phyloP scores from a whole-genome alignment of 2,113 vertebrate species.

The Mohoua ochrocephala region DNA sequence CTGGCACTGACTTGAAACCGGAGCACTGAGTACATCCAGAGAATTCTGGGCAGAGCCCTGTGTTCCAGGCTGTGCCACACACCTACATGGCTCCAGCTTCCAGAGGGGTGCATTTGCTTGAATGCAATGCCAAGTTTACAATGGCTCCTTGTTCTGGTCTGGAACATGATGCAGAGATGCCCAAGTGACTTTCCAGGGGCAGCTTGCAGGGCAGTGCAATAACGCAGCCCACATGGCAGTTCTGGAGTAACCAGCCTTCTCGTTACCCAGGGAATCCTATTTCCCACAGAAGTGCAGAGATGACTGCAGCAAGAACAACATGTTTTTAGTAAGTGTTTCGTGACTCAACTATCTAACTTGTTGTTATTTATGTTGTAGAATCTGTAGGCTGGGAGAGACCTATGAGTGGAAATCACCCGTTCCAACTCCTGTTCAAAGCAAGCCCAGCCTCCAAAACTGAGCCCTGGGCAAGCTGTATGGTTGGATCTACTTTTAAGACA shows the following conservation, averaged over 20 bases:
- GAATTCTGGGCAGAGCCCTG: background rate
- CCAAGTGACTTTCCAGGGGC: background rate
- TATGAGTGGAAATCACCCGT: background rate
- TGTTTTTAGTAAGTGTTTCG: background rate
- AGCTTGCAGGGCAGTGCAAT: background rate
- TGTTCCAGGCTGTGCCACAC: background rate
- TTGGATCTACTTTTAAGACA: background rate
- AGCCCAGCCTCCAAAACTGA: background rate
- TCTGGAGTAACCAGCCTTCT: background rate
- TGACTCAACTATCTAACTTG: background rate
- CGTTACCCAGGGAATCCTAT: background rate
- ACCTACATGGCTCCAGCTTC: background rate
- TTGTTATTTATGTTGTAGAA: background rate
- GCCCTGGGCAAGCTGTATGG: background rate
- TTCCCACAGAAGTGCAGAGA: background rate
- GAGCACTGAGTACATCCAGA: accelerated
- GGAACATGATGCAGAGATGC: background rate
- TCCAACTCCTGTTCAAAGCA: background rate
- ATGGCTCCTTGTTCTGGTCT: background rate
- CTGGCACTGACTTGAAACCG: background rate
- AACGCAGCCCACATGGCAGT: background rate
- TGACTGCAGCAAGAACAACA: background rate
- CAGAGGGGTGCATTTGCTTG: background rate
- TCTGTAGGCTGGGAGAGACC: background rate
- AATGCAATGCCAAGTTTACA: background rate